Base-by-base conservation (phyloP, 2,113 vertebrate species). In the Vulpes lagopus region DNA sequence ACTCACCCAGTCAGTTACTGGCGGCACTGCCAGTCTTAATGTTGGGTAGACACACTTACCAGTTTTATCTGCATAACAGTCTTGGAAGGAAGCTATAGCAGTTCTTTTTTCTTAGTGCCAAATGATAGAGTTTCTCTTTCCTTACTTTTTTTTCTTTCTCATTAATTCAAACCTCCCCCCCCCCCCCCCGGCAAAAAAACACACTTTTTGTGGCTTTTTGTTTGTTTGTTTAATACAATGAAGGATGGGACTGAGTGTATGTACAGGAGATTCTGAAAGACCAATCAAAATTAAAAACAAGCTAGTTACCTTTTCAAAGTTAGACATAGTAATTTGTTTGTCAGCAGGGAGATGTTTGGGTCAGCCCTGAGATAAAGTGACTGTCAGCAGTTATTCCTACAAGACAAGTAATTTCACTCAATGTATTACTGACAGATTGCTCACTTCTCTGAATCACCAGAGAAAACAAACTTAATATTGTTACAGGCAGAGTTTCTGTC, bases 351-450 rank as follows among this genome's bases (percentile, higher is more conserved):
- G 98, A 99, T 99, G 99, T 99, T 99, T 99, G 99, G 98, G 99
- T 99, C 99, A 98, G 98, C 97, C 98, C 94, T 97, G 98, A 99
- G 98, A 99, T 99, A 99, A 99, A 99, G 97, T 98, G 98, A 98
- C 98, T 99, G 99, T 99, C 99, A 99, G 99, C 98, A 65, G 98
- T 98, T 99, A 98, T 99, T 99, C 98, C 98, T 99, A 98, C 98
- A 99, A 99, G 98, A 99, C 98, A 99, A 99, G 99, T 99, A 99
- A 99, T 99, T 99, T 99, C 99, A 98, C 98, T 99, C 99, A 99
- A 98, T 99, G 99, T 99, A 99, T 99, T 99, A 99, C 99, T 99
- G 99, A 99, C 99, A 99, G 99, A 99, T 99, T 99, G 99, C 99
- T 99, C 99, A 99, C 99, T 99, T 99, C 99, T 99, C 98, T 98